These are phyloP conservation scores for Monodelphis domestica DNA, from an alignment of 2,797 vertebrate genomes.

Conservation along the genomic window DNA sequence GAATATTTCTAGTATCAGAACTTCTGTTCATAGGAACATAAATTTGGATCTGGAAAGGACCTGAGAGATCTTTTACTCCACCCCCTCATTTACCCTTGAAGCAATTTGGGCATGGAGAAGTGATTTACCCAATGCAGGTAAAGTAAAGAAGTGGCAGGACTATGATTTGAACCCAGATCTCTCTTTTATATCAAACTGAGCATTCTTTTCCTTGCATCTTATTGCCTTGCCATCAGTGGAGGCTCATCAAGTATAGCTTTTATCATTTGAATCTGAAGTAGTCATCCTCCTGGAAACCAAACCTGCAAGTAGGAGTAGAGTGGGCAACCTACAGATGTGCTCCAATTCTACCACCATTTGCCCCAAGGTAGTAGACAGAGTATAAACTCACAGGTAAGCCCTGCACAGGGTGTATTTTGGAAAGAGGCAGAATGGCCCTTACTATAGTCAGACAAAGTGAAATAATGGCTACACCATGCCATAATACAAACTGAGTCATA, in stretches of 20 bases:
- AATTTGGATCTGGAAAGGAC: neutral
- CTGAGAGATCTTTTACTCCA: no score
- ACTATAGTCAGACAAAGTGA: neutral
- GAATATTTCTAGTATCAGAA: neutral
- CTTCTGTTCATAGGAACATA: neutral
- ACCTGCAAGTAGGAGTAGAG: neutral
- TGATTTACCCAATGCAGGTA: neutral
- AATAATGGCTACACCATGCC: neutral
- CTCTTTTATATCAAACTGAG: neutral
- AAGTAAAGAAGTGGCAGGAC: no score
- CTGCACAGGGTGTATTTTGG: neutral
- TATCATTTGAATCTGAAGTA: neutral
- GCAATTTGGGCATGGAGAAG: neutral
- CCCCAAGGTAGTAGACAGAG: neutral
- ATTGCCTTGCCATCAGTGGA: neutral
- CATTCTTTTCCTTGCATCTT: neutral
- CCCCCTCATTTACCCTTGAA: neutral
- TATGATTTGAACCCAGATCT: neutral
- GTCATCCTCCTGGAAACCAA: neutral
- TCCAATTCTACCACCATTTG: neutral
- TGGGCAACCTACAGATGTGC: neutral
- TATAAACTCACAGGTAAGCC: neutral
- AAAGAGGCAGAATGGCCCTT: neutral
- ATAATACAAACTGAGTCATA: neutral
- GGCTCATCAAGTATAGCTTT: neutral